phyloP scores from a whole-genome alignment of 2,888 invertebrate species.

The Thecophora atra region DNA sequence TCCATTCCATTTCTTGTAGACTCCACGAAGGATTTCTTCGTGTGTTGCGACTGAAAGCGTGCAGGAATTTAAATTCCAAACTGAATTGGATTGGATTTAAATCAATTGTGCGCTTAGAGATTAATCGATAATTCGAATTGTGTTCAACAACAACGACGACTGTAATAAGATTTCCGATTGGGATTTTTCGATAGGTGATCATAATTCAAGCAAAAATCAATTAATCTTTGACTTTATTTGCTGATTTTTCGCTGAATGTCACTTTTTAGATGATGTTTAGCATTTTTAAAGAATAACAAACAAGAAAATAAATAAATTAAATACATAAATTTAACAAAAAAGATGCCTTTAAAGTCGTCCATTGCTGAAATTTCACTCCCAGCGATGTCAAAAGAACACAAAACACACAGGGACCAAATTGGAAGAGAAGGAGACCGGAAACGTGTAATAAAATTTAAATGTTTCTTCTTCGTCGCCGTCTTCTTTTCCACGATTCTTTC shows the following conservation, averaged over 20 bases:
- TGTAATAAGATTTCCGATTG: neutral
- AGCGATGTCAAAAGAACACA: conserved; percentile 33
- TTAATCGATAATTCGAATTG: neutral
- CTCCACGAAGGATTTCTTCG: neutral
- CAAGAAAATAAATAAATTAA: neutral
- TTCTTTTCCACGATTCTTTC: neutral
- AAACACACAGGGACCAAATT: neutral
- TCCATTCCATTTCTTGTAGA: neutral
- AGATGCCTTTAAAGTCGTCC: too few relatives aligned
- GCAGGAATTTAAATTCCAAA: conserved; percentile 36
- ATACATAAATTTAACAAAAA: neutral
- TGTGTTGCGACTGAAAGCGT: conserved; percentile 32
- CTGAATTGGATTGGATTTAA: conserved; percentile 13
- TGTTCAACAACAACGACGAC: too few relatives aligned
- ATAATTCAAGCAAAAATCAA: conserved; percentile 20
- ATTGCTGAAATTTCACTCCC: too few relatives aligned
- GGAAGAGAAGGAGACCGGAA: conserved; percentile 53
- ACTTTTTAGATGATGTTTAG: neutral
- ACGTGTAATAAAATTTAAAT: conserved; percentile 56
- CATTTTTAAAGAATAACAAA: neutral
- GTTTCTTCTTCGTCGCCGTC: conserved; percentile 14
- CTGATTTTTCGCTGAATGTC: conserved; percentile 7
- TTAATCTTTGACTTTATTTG: neutral
- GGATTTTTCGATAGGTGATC: neutral
- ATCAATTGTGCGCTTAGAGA: neutral